Conservation (phyloP, 1,140 invertebrate species). For the Procambarus virginalis region DNA sequence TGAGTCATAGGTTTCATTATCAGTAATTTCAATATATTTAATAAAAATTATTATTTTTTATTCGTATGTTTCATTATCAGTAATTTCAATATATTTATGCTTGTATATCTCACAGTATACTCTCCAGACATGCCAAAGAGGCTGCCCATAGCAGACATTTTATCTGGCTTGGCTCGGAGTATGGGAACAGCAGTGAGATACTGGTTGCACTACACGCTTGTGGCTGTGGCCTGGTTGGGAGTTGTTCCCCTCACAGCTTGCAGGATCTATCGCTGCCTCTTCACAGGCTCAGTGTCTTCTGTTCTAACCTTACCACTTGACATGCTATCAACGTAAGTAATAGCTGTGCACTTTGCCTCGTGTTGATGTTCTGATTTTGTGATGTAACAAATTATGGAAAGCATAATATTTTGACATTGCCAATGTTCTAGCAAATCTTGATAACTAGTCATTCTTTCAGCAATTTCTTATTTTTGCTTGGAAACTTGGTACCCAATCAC, state of each 20-base stretch:
- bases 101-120: constrained; percentile 81
- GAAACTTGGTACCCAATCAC: too few species aligned
- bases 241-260: constrained; percentile 97
- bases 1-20: too few species aligned
- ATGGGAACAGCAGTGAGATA: constrained; percentile 93
- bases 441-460: too few species aligned
- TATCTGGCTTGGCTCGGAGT: constrained; percentile 90
- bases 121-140: constrained; percentile 98
- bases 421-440: too few species aligned
- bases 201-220: constrained; percentile 97
- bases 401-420: too few species aligned
- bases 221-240: constrained; percentile 98
- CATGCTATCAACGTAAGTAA: constrained; percentile 86
- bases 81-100: too few species aligned
- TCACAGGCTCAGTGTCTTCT: constrained; percentile 87
- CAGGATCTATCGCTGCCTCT: constrained; percentile 93
- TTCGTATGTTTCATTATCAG: too few species aligned
- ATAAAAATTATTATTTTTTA: too few species aligned
- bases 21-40: too few species aligned
- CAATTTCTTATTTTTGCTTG: too few species aligned
- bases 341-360: background rate
- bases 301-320: constrained; percentile 91
- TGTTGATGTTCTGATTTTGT: too few species aligned
- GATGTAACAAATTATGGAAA: too few species aligned
- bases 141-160: constrained; percentile 91